These are phyloP conservation scores for Helicolenus hilgendorfi DNA, from an alignment of 2,797 vertebrate genomes.

Conservation along the genomic window DNA sequence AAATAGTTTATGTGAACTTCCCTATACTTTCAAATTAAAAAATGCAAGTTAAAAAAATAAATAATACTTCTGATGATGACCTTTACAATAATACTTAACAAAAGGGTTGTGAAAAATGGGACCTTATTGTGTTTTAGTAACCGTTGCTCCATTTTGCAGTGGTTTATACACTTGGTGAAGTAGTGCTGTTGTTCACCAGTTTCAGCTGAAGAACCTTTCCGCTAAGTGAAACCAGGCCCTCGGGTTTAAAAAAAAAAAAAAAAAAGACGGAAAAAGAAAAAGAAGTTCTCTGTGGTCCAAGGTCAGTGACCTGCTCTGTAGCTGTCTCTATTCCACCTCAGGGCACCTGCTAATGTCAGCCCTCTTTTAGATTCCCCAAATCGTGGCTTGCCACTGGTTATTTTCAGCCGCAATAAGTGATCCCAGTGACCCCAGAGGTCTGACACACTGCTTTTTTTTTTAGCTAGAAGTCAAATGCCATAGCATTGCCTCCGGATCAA, in stretches of 20 bases:
- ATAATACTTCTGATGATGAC: not conserved
- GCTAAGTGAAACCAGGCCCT: conserved; percentile 87
- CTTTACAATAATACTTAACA: not conserved
- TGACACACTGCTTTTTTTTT: conserved; percentile 86
- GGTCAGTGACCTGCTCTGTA: conserved; percentile 91
- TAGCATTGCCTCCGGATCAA: conserved; percentile 90
- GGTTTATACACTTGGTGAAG: conserved; percentile 41
- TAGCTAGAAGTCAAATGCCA: conserved; percentile 91
- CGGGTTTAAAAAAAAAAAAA: conserved; percentile 76
- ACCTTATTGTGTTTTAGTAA: not conserved
- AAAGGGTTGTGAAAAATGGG: not conserved
- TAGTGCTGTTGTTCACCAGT: conserved; percentile 62
- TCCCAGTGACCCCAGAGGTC: conserved; percentile 90
- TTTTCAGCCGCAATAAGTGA: conserved; percentile 91
- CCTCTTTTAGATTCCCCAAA: conserved; percentile 86
- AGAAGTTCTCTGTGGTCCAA: conserved; percentile 89
- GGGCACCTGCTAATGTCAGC: conserved; percentile 91
- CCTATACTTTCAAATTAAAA: not conserved
- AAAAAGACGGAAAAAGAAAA: conserved; percentile 63
- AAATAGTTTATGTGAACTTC: not conserved
- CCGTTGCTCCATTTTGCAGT: conserved; percentile 5
- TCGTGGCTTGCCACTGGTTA: conserved; percentile 89
- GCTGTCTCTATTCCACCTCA: conserved; percentile 89
- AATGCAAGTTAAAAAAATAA: not conserved
- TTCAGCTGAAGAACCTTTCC: conserved; percentile 73